Evolutionary conservation across 2,113 vertebrate species (phyloP), one percentile per base, ranked within the genome.

Genomic region (Pituophis catenifer): DNA sequence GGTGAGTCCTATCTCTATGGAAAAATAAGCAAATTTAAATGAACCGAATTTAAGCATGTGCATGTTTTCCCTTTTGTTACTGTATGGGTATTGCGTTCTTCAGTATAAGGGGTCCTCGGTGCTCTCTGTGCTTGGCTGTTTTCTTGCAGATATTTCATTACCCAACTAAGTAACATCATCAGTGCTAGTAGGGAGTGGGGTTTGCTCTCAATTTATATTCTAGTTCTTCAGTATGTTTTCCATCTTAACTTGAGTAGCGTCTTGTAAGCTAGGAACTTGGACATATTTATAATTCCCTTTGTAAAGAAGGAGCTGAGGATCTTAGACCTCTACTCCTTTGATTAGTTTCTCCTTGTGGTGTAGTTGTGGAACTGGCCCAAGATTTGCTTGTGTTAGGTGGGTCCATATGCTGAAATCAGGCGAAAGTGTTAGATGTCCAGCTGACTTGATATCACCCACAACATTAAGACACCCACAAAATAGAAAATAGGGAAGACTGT

Each of bases 1-100:
- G 99, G 99, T 99, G 97, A 90, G 88, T 65, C 13, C 21, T 26
- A 7, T 91, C 52, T 55, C 53, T n/a, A 12, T 13, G 52, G 10
- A 54, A 91, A 81, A 54, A 10, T 5, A 10, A 59, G 26, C 52
- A 33, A 26, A 85, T 52, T 24, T n/a, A n/a, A 55, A n/a, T 8
- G 26, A 9, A 89, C 52, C 3, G 0, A 3, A 29, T 55, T 57
- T 33, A 21, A 21, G 53, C 9, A 55, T 91, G 24, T 58, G 55
- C 24, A 53, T 55, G 23, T 48, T 52, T 87, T 55, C 10, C 21
- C 10, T 89, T 53, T n/a, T 89, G 33, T 21, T 58, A 2, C 55
- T 26, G 17, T 4, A 13, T 48, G 48, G 62, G 65, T 55, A 85
- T 44, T 38, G 23, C 57, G 1, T 70, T 70, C 62, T n/a, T 70